These are phyloP conservation scores for Cydia amplana DNA, from an alignment of 1,140 invertebrate species.

Conservation along the genomic window DNA sequence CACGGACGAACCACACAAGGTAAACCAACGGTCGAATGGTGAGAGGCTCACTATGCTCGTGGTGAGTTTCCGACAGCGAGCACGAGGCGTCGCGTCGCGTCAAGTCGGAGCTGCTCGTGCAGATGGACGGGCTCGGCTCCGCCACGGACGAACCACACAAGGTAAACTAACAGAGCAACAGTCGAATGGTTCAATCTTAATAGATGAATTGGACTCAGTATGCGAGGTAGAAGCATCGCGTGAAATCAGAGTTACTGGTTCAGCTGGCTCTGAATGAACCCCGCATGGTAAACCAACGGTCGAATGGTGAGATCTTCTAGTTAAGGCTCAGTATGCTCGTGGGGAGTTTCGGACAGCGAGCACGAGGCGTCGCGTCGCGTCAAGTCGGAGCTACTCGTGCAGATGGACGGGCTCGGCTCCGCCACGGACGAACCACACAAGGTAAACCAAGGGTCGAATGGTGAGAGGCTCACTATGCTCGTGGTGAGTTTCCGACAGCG, in stretches of 20 bases:
- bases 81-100: slow-evolving; percentile 98
- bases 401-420: slow-evolving; percentile 98
- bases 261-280: slow-evolving; percentile 91
- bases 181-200: too few species aligned
- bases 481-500: slow-evolving; percentile 95
- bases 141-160: slow-evolving; percentile 83
- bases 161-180: too few species aligned
- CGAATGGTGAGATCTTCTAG: too few species aligned
- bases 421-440: slow-evolving; percentile 83
- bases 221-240: slow-evolving; percentile 98
- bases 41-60: too few species aligned
- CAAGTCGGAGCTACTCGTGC: slow-evolving; percentile 98
- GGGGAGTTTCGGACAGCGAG: slow-evolving; percentile 97
- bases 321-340: too few species aligned
- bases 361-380: slow-evolving; percentile 98
- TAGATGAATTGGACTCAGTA: slow-evolving; percentile 99
- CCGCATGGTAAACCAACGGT: slow-evolving; percentile 80
- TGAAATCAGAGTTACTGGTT: slow-evolving; percentile 98
- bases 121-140: slow-evolving; percentile 99
- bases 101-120: slow-evolving; percentile 98
- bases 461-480: not conserved
- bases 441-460: slow-evolving; percentile 51
- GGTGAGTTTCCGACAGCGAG: slow-evolving; percentile 97
- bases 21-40: too few species aligned
- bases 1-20: slow-evolving; percentile 83